These are phyloP conservation scores for Epicauta chinensis DNA, from an alignment of 1,140 invertebrate species.

Conservation along the genomic window DNA sequence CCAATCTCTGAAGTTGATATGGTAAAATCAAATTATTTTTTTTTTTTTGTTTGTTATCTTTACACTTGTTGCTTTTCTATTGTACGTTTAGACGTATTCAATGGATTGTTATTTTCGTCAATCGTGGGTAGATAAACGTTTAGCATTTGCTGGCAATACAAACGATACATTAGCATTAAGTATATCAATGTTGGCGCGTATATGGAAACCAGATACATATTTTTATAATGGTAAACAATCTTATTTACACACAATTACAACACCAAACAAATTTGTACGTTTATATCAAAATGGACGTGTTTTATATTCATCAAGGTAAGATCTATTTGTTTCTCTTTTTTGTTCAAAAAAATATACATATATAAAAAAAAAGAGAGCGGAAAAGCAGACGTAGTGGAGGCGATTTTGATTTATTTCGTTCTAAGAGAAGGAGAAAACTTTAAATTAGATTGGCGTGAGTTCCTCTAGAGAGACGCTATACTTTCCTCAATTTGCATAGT, in stretches of 20 bases:
- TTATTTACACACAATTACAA: slow-evolving; percentile 89
- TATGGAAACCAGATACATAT: slow-evolving; percentile 93
- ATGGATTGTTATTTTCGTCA: slow-evolving; percentile 87
- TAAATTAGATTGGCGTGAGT: too few species aligned
- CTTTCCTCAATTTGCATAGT: slow-evolving; percentile 13
- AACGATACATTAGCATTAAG: slow-evolving; percentile 61
- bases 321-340: background rate
- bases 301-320: slow-evolving; percentile 77
- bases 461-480: background rate
- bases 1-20: slow-evolving; percentile 84
- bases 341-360: too few species aligned
- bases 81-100: slow-evolving; percentile 68
- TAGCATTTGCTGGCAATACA: slow-evolving; percentile 57
- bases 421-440: too few species aligned
- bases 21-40: too few species aligned
- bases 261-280: slow-evolving; percentile 83
- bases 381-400: too few species aligned
- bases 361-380: too few species aligned
- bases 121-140: slow-evolving; percentile 67
- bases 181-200: slow-evolving; percentile 68
- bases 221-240: slow-evolving; percentile 91
- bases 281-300: slow-evolving; percentile 75
- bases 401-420: too few species aligned
- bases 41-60: background rate
- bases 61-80: background rate